Base-by-base conservation (phyloP, 2,797 vertebrate genomes). In the Tolypeutes matacus region DNA sequence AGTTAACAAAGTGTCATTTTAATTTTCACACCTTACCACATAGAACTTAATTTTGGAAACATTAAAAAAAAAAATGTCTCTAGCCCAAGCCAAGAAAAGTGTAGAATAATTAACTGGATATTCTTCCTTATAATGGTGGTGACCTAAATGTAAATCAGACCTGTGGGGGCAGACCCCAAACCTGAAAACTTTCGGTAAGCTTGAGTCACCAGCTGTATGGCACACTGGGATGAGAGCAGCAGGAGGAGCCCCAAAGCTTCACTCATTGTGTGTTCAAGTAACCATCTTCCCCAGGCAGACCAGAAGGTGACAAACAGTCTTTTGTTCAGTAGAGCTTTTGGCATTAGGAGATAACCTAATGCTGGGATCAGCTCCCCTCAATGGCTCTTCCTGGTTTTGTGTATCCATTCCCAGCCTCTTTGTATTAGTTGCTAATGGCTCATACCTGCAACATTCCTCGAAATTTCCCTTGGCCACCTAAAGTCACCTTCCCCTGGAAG, bases 1-100 rank as follows among this genome's bases (percentile, higher is more conserved):
- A 96, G 0, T 21, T 96, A 76, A 95, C 95, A 96, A 91, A 89
- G 53, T 86, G 70, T 80, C 69, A 92, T 93, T 58, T 73, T 93
- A 88, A 80, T 85, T 86, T 89, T 97, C 82, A 92, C 5, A 86
- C 20, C 31, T 72, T 92, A 70, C 39, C 39, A 87, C 27, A 39
- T 49, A 31, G 31, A 85, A 46, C 36, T 90, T 90, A 87, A 70
- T 88, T 64, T 25, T n/a, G 15, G 46, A 36, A 84, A 84, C n/a
- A 89, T 23, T 67, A 92, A 80, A 56, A 89, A 80, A 56, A 89
- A 73, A 18, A 86, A 73, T 78, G 27, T 72, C 53, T 25, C 51
- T 75, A 67, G 25, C 8, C 29, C 5, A 76, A 49, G 51, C 42
- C 89, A 91, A 95, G 62, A 62, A 92, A 96, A 83, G 14, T n/a